These are phyloP conservation scores for Gryllus bimaculatus DNA, from an alignment of 1,140 invertebrate species.

Conservation along the genomic window DNA sequence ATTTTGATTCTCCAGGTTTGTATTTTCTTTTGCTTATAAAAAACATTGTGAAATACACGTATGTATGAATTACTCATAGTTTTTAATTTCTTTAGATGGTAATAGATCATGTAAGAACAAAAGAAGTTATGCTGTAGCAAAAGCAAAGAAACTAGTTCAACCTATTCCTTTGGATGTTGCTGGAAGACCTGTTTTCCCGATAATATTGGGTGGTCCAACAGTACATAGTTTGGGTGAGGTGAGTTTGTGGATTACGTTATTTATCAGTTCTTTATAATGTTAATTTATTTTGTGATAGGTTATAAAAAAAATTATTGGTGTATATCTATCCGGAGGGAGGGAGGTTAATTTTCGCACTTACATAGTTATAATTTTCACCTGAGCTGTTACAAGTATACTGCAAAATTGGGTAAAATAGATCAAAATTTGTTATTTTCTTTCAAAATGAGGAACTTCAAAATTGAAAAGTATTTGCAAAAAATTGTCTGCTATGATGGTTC, in stretches of 20 bases:
- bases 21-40: background rate
- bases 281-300: background rate
- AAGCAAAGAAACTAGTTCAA: slow-evolving; percentile 44
- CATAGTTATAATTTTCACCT: too few relatives aligned
- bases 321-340: too few relatives aligned
- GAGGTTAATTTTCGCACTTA: too few relatives aligned
- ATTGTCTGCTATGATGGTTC: too few relatives aligned
- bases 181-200: slow-evolving; percentile 64
- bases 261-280: slow-evolving; percentile 7
- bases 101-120: background rate
- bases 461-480: too few relatives aligned
- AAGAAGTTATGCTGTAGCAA: slow-evolving; percentile 18
- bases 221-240: slow-evolving; percentile 73
- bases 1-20: background rate
- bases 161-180: slow-evolving; percentile 54
- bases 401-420: too few relatives aligned
- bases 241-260: slow-evolving; percentile 14
- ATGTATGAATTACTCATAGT: background rate
- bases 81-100: background rate
- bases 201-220: slow-evolving; percentile 59
- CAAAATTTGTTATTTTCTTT: too few relatives aligned
- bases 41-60: background rate
- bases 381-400: too few relatives aligned
- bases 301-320: background rate
- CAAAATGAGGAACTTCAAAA: too few relatives aligned